These are phyloP conservation scores for Erannis defoliaria DNA, from an alignment of 2,888 invertebrate genomes.

Conservation along the genomic window DNA sequence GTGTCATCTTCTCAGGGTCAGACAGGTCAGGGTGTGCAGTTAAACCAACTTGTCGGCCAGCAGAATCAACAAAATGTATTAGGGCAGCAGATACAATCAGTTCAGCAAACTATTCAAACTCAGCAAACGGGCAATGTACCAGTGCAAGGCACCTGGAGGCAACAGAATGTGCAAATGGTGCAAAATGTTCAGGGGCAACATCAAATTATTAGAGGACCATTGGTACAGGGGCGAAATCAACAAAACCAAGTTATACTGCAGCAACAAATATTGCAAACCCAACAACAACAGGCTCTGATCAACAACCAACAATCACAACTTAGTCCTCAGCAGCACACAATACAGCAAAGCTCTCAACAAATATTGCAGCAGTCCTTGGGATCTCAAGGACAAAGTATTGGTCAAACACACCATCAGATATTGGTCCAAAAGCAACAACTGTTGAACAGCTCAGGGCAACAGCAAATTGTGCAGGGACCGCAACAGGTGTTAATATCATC, in stretches of 20 bases:
- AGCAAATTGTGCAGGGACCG: slow-evolving; percentile 82
- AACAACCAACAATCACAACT: slow-evolving; percentile 79
- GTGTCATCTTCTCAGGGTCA: slow-evolving; percentile 77
- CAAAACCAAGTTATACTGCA: slow-evolving; percentile 85
- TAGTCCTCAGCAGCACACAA: slow-evolving; percentile 85
- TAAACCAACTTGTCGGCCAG: slow-evolving; percentile 79
- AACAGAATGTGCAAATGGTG: slow-evolving; percentile 83
- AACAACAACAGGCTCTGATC: slow-evolving; percentile 75
- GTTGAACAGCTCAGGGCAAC: slow-evolving; percentile 83
- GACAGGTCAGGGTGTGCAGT: slow-evolving; percentile 69
- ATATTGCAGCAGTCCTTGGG: slow-evolving; percentile 87
- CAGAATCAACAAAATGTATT: slow-evolving; percentile 73
- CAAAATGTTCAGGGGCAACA: slow-evolving; percentile 84
- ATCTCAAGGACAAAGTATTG: slow-evolving; percentile 81
- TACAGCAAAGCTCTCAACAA: slow-evolving; percentile 86
- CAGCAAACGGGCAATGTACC: slow-evolving; percentile 72
- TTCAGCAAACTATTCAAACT: slow-evolving; percentile 78
- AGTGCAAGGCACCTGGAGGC: slow-evolving; percentile 78
- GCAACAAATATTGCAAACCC: slow-evolving; percentile 87
- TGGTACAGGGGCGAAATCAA: slow-evolving; percentile 78
- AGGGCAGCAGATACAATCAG: slow-evolving; percentile 82
- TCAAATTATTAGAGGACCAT: slow-evolving; percentile 80
- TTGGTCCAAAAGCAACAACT: slow-evolving; percentile 87
- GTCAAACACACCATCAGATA: slow-evolving; percentile 82
- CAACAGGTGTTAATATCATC: slow-evolving; percentile 77